Conservation (phyloP, 2,113 vertebrate species). For the Craseonycteris thonglongyai region DNA sequence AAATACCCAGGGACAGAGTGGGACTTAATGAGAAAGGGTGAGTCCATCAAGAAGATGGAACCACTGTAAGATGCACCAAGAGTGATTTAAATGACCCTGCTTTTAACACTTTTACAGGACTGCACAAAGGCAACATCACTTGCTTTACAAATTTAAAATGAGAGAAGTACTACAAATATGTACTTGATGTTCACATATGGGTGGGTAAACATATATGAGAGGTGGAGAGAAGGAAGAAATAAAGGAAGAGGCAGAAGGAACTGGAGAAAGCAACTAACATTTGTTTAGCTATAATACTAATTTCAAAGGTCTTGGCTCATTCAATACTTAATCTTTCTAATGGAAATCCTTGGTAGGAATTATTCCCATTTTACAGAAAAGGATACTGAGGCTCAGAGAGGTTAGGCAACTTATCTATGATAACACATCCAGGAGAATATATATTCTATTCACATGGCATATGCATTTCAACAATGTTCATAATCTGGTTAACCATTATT, state of each 20-base stretch:
- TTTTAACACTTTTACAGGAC: background rate
- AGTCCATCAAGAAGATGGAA: background rate
- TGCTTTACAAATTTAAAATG: conserved; percentile 26
- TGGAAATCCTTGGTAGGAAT: background rate
- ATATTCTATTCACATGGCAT: background rate
- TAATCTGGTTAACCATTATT: background rate
- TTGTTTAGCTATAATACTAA: background rate
- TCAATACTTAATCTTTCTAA: background rate
- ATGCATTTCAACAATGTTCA: background rate
- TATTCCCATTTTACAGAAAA: conserved; percentile 5
- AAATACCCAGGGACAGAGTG: background rate
- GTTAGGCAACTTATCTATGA: background rate
- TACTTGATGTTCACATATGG: background rate
- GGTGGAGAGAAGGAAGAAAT: background rate
- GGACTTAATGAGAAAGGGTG: background rate
- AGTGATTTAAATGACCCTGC: background rate
- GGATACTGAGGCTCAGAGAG: background rate
- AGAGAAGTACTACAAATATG: background rate
- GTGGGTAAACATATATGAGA: background rate
- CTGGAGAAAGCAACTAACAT: background rate
- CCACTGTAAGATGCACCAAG: background rate
- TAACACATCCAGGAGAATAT: conserved; percentile 1
- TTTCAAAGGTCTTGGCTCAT: background rate
- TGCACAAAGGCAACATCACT: background rate
- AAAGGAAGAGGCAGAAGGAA: background rate